Base-by-base conservation (phyloP, 2,888 invertebrate species). In the Scrobipalpa atriplicella region DNA sequence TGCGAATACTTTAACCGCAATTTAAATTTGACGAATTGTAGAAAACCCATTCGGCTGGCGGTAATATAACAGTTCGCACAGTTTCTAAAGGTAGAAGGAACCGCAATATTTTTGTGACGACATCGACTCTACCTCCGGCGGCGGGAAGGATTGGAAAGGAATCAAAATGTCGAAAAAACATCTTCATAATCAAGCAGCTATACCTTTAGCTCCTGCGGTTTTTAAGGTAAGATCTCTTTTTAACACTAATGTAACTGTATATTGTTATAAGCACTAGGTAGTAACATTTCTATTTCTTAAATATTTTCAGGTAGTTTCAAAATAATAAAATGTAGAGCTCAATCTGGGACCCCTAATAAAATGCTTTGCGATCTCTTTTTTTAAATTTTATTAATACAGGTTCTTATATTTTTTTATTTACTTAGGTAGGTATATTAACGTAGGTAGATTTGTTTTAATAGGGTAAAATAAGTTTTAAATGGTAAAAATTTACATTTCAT, bases 181-280 rank as follows among this genome's bases (percentile, higher is more conserved):
- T 84, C 90, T 92, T 73, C 91, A 91, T 84, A 92, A 92, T 73
- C 92, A 92, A 87, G 92, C 92, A 74, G 92, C 92, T 68, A 92
- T 92, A 87, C 92, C 92, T 82, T 82, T 92, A 82, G 92, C 92
- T 66, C 92, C 92, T 70, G 92, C 92, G 78, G 92, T 91, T 73
- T 90, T 92, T 89, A 92, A 92, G 92, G 92, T 92, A 79, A 89
- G 89, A 29, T n/a, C n/a, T 56, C 10, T 56, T 56, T 7, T n/a
- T 56, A 36, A 29, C 13, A n/a, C 13, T n/a, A 56, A 9, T 54
- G 70, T 74, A 68, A 67, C 11, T 54, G 0, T 10, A n/a, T n/a
- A n/a, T n/a, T n/a, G n/a, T n/a, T n/a, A n/a, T n/a, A n/a, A n/a
- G n/a, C n/a, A n/a, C n/a, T 51, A 51, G 38, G 29, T 72, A 29